Percentiles rank a stretch among this genome's conserved stretches.
Conservation (phyloP, 2,888 invertebrate species). For the Coenonympha arcania region DNA sequence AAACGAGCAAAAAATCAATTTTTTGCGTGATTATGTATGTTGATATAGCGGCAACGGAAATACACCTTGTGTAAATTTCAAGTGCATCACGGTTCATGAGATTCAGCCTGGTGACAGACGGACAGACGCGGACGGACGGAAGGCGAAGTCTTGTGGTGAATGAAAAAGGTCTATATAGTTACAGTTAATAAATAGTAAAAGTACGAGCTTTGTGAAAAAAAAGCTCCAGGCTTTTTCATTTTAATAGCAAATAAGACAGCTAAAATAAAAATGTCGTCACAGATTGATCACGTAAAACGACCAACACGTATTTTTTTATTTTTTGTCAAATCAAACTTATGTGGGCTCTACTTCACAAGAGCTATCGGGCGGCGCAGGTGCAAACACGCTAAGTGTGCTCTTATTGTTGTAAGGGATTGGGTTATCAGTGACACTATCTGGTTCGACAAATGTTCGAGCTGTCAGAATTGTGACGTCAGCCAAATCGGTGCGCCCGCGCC, state of each 20-base stretch:
- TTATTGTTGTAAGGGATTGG: slow-evolving; percentile 73
- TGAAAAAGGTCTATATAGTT: neutral
- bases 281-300: slow-evolving; percentile 7
- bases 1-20: no score
- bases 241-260: neutral
- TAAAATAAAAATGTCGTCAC: slow-evolving; percentile 7
- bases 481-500: slow-evolving; percentile 51
- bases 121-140: no score
- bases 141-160: neutral
- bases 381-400: slow-evolving; percentile 74
- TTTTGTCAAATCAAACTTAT: slow-evolving; percentile 40
- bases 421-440: slow-evolving; percentile 74
- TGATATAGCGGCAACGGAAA: no score
- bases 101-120: no score
- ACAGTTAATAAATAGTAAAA: neutral
- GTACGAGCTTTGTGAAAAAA: neutral
- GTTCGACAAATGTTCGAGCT: slow-evolving; percentile 73
- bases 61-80: no score
- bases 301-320: slow-evolving; percentile 2
- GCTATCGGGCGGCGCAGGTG: slow-evolving; percentile 64
- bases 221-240: neutral
- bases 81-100: no score
- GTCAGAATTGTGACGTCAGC: slow-evolving; percentile 73
- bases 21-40: no score
- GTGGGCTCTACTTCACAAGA: slow-evolving; percentile 50